Percentiles rank a stretch among this genome's conserved stretches.
Evolutionary conservation across 2,113 vertebrate genomes (phyloP).

Genomic region (Haemorhous mexicanus): DNA sequence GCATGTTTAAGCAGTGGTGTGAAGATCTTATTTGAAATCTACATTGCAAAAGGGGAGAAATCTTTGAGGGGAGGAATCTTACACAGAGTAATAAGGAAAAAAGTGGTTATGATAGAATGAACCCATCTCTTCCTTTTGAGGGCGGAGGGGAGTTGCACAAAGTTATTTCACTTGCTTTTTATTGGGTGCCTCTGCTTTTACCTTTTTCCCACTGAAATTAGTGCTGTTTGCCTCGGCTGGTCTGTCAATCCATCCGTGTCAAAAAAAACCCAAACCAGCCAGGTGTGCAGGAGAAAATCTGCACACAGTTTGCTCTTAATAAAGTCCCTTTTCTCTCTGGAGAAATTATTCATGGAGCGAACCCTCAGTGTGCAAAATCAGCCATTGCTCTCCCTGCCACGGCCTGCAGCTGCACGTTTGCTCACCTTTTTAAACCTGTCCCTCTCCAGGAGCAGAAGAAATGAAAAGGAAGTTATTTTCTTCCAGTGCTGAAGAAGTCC

Average conservation of each 20-base stretch:
- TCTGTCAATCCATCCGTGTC: constrained; percentile 10
- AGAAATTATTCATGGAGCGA: not conserved
- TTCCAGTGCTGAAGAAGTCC: not conserved
- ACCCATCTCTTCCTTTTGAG: not conserved
- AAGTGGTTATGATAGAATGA: not conserved
- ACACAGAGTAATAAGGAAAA: not conserved
- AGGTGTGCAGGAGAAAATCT: not conserved
- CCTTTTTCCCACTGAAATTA: not conserved
- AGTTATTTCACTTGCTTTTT: not conserved
- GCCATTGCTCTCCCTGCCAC: not conserved
- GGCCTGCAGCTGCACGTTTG: not conserved
- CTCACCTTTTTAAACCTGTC: not conserved
- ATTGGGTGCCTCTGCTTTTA: not conserved
- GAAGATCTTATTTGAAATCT: not conserved
- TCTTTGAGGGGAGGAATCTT: not conserved
- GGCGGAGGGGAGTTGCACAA: not conserved
- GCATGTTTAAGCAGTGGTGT: not conserved
- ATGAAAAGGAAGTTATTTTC: not conserved
- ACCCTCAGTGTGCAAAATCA: not conserved
- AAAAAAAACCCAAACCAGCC: not conserved
- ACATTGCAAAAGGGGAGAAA: not conserved
- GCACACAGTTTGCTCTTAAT: not conserved
- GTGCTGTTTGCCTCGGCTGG: not conserved
- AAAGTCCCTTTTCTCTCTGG: not conserved
- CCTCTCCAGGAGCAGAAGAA: not conserved